These are phyloP conservation scores for Choristoneura rosaceana DNA, from an alignment of 2,888 invertebrate genomes.

Conservation along the genomic window DNA sequence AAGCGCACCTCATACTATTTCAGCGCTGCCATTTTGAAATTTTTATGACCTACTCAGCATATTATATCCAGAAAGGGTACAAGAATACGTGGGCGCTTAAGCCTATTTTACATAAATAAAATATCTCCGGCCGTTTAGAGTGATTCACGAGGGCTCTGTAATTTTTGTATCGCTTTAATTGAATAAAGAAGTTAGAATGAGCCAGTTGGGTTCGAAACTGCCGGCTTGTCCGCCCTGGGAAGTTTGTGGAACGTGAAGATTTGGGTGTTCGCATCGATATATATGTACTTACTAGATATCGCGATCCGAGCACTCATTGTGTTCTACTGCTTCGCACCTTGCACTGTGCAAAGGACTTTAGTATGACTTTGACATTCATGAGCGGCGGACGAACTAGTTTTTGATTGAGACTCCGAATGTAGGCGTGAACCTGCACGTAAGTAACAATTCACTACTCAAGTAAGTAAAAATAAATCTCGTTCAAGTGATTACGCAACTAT, in stretches of 20 bases:
- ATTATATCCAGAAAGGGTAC: slow-evolving; percentile 28
- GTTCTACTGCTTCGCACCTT: no score
- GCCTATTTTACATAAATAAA: slow-evolving; percentile 53
- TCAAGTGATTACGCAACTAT: no score
- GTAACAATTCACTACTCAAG: no score
- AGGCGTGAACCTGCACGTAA: no score
- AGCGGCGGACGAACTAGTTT: no score
- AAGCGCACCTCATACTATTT: background rate
- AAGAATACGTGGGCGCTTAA: slow-evolving; percentile 42
- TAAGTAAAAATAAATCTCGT: no score
- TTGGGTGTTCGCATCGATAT: background rate
- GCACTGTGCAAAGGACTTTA: no score
- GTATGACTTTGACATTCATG: no score
- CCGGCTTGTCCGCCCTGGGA: slow-evolving; percentile 4
- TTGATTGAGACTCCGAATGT: no score
- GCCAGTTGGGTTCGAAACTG: slow-evolving; percentile 32
- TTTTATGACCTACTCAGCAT: slow-evolving; percentile 23
- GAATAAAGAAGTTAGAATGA: slow-evolving; percentile 50
- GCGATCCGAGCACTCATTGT: no score
- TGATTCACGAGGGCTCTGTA: slow-evolving; percentile 51
- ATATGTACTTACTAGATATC: no score
- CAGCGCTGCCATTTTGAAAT: slow-evolving; percentile 7
- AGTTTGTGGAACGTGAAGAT: slow-evolving; percentile 24
- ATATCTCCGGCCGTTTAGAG: slow-evolving; percentile 49
- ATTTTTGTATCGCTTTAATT: slow-evolving; percentile 52